phyloP scores from a whole-genome alignment of 2,113 vertebrate genomes.

The Girardinichthys multiradiatus region DNA sequence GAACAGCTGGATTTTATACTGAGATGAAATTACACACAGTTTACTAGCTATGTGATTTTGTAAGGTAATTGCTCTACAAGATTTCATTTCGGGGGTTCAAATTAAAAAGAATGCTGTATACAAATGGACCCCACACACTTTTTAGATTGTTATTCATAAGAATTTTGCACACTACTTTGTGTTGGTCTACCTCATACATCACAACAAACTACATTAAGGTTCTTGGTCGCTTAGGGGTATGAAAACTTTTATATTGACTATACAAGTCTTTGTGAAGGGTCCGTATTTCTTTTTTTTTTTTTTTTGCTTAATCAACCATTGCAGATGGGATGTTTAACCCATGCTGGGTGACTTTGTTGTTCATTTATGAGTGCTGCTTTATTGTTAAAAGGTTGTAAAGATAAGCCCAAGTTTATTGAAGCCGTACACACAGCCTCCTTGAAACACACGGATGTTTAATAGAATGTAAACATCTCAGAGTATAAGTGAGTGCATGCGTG shows the following conservation, averaged over 20 bases:
- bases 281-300: neutral
- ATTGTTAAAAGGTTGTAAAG: conserved; percentile 47
- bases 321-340: neutral
- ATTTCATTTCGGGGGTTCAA: no score
- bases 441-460: conserved; percentile 25
- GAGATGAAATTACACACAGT: no score
- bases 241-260: neutral
- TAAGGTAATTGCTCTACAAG: no score
- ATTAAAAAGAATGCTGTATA: no score
- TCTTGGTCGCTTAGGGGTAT: no score
- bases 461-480: conserved; percentile 12
- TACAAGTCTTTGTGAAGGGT: neutral
- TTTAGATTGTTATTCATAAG: no score
- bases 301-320: neutral
- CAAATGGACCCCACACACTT: no score
- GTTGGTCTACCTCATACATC: no score
- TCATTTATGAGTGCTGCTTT: conserved; percentile 39
- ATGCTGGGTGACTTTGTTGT: conserved; percentile 4
- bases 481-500: neutral
- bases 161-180: no score
- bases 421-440: neutral
- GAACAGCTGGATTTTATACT: no score
- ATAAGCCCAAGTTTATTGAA: conserved; percentile 36
- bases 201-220: no score
- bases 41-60: no score